Percentiles rank a stretch among this genome's conserved stretches.
Evolutionary conservation across 1,140 invertebrate species (phyloP).

Genomic region (Laodelphax striatellus): DNA sequence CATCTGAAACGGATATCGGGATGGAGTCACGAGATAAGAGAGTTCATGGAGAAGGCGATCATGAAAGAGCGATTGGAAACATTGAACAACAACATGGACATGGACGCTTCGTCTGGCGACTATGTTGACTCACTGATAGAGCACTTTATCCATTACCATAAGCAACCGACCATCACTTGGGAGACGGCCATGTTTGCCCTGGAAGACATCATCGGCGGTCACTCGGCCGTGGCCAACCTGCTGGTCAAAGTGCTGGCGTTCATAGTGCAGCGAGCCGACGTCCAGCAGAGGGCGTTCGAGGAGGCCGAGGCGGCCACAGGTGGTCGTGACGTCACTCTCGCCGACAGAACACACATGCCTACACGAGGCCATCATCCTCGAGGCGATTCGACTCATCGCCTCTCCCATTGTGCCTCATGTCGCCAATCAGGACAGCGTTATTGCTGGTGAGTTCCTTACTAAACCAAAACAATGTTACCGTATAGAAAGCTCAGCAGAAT

Average conservation of each 20-base stretch:
- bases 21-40: constrained; percentile 55
- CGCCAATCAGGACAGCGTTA: constrained; percentile 58
- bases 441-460: constrained; percentile 37
- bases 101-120: constrained; percentile 31
- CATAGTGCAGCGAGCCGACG: constrained; percentile 47
- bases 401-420: constrained; percentile 88
- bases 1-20: constrained; percentile 54
- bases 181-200: constrained; percentile 45
- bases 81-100: constrained; percentile 5
- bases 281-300: constrained; percentile 48
- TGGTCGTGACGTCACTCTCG: constrained; percentile 42
- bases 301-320: constrained; percentile 54
- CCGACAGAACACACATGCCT: constrained; percentile 56
- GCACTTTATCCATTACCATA: constrained; percentile 47
- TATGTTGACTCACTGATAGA: constrained; percentile 63
- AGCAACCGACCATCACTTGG: constrained; percentile 47
- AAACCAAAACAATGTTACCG: no score
- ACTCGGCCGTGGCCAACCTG: constrained; percentile 69
- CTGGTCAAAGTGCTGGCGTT: constrained; percentile 60
- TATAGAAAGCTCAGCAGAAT: no score
- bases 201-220: constrained; percentile 78
- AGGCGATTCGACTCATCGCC: constrained; percentile 63
- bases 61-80: constrained; percentile 47
- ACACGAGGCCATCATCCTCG: constrained; percentile 70
- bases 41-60: constrained; percentile 62